These are phyloP conservation scores for Stichodactyla mertensii DNA, from an alignment of 64 coral and sea anemone species.

Conservation along the genomic window DNA sequence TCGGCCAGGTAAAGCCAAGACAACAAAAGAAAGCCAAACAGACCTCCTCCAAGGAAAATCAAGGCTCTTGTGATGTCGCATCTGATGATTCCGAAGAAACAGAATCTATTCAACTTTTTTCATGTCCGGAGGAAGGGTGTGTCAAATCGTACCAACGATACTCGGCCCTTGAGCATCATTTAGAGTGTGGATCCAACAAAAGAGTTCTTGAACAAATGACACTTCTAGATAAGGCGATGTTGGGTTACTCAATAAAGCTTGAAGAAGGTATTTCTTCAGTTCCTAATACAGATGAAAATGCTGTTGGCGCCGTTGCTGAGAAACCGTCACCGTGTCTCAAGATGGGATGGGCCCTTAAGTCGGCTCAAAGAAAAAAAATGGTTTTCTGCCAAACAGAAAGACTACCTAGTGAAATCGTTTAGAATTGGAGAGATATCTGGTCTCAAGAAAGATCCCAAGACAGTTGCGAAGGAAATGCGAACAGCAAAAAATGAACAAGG, in stretches of 20 bases:
- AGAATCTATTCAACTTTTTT: background rate
- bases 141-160: constrained; percentile 17
- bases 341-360: constrained; percentile 36
- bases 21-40: constrained; percentile 3
- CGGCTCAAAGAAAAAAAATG: constrained; percentile 1
- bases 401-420: no score
- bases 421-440: no score
- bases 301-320: background rate
- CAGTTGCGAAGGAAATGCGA: no score
- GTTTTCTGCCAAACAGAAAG: constrained; percentile 8
- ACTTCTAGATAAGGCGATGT: constrained; percentile 39
- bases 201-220: constrained; percentile 25
- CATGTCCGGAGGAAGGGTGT: constrained; percentile 22
- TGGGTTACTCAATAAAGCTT: constrained; percentile 29
- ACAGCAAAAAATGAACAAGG: no score
- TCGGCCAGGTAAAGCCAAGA: background rate
- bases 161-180: constrained; percentile 15
- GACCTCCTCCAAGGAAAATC: background rate
- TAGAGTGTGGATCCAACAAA: constrained; percentile 27
- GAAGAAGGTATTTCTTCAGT: constrained; percentile 10
- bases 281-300: background rate
- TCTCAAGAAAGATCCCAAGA: no score
- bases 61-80: background rate
- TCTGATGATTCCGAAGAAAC: constrained; percentile 6
- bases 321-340: background rate